Conservation (phyloP, 2,113 vertebrate genomes). For the Leptobrachium ailaonicum region DNA sequence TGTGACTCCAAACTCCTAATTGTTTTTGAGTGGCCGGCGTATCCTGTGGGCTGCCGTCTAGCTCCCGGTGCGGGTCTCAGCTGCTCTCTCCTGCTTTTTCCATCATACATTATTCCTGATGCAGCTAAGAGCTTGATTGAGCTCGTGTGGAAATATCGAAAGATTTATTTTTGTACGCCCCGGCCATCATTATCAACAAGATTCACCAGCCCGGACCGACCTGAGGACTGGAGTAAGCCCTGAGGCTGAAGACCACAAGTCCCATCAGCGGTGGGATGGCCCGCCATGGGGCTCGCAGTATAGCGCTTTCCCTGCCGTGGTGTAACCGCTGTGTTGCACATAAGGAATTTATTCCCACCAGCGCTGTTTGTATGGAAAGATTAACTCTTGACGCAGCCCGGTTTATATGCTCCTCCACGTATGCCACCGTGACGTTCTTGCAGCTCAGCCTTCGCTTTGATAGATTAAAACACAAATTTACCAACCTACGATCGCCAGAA, state of each 20-base stretch:
- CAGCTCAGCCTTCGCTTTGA: neutral
- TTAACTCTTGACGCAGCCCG: conserved; percentile 55
- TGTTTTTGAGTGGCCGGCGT: conserved; percentile 64
- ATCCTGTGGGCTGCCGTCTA: conserved; percentile 69
- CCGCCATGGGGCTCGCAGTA: neutral
- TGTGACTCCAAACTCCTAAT: conserved; percentile 67
- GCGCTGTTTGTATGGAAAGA: conserved; percentile 43
- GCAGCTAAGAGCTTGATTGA: conserved; percentile 63
- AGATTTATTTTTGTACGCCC: conserved; percentile 59
- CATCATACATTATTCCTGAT: conserved; percentile 65
- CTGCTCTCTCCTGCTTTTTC: conserved; percentile 69
- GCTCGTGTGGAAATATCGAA: conserved; percentile 63
- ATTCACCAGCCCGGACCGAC: conserved; percentile 40
- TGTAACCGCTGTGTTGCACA: conserved; percentile 51
- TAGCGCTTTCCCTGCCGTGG: neutral
- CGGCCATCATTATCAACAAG: conserved; percentile 32
- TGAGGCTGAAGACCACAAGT: too few relatives aligned
- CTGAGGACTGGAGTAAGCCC: too few relatives aligned
- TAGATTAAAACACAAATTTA: neutral
- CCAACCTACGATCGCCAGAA: neutral
- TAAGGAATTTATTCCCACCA: conserved; percentile 59
- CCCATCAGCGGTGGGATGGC: too few relatives aligned
- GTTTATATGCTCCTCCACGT: conserved; percentile 29
- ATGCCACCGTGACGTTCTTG: neutral
- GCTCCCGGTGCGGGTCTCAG: conserved; percentile 65